Base-by-base conservation (phyloP, 1,140 invertebrate species). In the Aphelenchoides besseyi region DNA sequence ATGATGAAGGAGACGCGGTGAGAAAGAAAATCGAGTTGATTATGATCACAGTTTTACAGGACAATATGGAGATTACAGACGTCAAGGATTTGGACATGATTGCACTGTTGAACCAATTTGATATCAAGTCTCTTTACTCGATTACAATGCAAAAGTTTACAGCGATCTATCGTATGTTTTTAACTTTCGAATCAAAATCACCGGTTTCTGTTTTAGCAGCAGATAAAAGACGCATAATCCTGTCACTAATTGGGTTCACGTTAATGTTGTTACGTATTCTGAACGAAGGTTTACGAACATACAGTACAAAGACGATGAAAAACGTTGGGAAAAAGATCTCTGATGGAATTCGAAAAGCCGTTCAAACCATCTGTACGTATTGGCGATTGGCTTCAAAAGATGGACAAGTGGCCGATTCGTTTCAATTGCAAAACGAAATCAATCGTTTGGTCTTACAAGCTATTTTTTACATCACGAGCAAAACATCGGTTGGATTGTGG, bases 381-480 rank as follows among this genome's bases (percentile, higher is more conserved):
- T 76, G 75, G 75, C 62, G 23, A 29, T 26, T 33, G 76, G 79
- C 5, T 48, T 71, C 23, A 23, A 48, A 48, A 23, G 41, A 48
- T 12, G 41, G 41, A 12, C 12, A 23, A 12, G 41, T 48, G 41
- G 41, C 68, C 0, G 72, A 71, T 28, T 26, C 32, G n/a, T 23
- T 36, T 32, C 16, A 63, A 37, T 53, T 76, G 23, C 75, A 76
- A 53, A 78, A 79, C 32, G 76, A 77, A 68, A 59, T 77, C 12
- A 79, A 77, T 36, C 29, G 76, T 8, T 48, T 77, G 23, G 48
- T 77, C 0, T 59, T 77, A 2, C 73, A 75, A 64, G 68, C 77
- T n/a, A 55, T 79, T 5, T 72, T 67, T 35, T 76, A 79, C 41
- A 66, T 79, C 26, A 68, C 64, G 3, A 72, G 76, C 16, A 78